Evolutionary conservation across 2,888 invertebrate genomes (phyloP).

Genomic region (Eupeodes luniger): DNA sequence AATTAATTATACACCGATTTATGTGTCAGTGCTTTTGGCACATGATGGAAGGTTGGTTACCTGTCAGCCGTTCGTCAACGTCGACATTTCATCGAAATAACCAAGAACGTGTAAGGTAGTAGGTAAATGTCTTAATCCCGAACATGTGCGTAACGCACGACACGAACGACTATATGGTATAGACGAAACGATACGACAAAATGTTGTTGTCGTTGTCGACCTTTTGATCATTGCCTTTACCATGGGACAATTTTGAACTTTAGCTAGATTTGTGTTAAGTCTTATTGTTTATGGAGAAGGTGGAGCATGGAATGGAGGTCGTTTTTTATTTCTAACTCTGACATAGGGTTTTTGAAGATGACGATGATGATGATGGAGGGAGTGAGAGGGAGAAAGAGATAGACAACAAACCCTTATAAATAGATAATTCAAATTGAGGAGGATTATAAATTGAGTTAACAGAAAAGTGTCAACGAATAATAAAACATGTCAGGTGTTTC

Average conservation of each 20-base stretch:
- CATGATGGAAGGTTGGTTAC: slow-evolving; percentile 39
- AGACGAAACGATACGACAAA: not conserved
- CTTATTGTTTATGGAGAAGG: no score
- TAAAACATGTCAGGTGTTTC: slow-evolving; percentile 36
- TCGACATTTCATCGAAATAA: slow-evolving; percentile 16
- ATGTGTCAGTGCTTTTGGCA: slow-evolving; percentile 30
- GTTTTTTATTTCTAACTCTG: not conserved
- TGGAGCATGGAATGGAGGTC: not conserved
- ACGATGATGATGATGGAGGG: no score
- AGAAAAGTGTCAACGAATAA: slow-evolving; percentile 40
- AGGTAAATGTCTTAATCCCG: slow-evolving; percentile 18
- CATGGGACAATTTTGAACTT: slow-evolving; percentile 18
- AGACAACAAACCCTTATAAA: slow-evolving; percentile 17
- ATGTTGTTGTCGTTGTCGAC: slow-evolving; percentile 5
- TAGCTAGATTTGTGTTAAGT: not conserved
- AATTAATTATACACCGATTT: slow-evolving; percentile 50
- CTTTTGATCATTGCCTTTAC: not conserved
- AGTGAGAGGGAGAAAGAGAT: no score
- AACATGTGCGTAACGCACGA: slow-evolving; percentile 5
- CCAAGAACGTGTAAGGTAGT: not conserved
- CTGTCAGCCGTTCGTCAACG: slow-evolving; percentile 14
- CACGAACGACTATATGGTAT: no score
- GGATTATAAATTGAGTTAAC: slow-evolving; percentile 39
- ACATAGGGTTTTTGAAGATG: not conserved
- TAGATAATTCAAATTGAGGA: slow-evolving; percentile 30